phyloP scores from a whole-genome alignment of 2,797 vertebrate species.

The Oophaga sylvatica region DNA sequence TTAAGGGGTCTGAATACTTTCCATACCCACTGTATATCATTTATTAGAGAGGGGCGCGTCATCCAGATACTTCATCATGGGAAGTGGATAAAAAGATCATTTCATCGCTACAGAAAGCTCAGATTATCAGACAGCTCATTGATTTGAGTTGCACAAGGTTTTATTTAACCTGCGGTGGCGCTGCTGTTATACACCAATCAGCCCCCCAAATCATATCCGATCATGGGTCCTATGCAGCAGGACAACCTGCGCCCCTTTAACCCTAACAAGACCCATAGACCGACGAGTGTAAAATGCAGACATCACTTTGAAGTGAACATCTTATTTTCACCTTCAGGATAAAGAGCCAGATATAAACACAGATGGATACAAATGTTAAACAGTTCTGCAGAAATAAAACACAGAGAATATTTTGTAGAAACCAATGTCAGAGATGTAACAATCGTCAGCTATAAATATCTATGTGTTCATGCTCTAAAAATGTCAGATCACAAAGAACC shows the following conservation, averaged over 20 bases:
- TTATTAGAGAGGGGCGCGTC: too few species aligned
- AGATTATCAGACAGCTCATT: too few species aligned
- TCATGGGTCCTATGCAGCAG: background rate
- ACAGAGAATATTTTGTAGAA: background rate
- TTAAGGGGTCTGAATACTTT: too few species aligned
- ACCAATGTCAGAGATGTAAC: background rate
- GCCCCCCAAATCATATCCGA: background rate
- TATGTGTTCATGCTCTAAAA: slow-evolving; percentile 4
- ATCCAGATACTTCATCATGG: too few species aligned
- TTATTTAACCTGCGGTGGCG: too few species aligned
- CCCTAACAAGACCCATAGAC: background rate
- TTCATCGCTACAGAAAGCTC: too few species aligned
- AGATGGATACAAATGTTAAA: slow-evolving; percentile 1
- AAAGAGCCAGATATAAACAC: background rate
- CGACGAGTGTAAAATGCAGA: background rate
- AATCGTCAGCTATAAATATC: slow-evolving; percentile 23
- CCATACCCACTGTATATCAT: too few species aligned
- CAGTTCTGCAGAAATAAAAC: background rate
- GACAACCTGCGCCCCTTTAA: background rate
- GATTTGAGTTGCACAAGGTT: too few species aligned
- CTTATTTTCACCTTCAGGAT: background rate
- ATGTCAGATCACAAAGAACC: slow-evolving; percentile 4
- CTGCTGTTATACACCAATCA: too few species aligned
- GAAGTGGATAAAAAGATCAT: too few species aligned
- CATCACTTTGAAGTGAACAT: background rate